A percentile compares a stretch with the other conserved stretches of the same genome.
phyloP scores from a whole-genome alignment of 2,113 vertebrate genomes.

The Oryctolagus cuniculus region mOryCun1.1 NC_091449.1:16072501-16073000 shows the following conservation, averaged over 20 bases:
- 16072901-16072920: not conserved
- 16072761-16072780: not conserved
- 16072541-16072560: constrained; percentile 91
- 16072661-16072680: constrained; percentile 94
- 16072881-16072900: not conserved
- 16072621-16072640: not conserved
- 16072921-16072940: not conserved
- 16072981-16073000: constrained; percentile 77
- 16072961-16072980: not conserved
- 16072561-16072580: not conserved
- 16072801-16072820: not conserved
- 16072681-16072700: constrained; percentile 93
- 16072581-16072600: accelerated
- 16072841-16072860: not conserved
- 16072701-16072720: constrained; percentile 93
- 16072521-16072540: constrained; percentile 95
- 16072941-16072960: too few species aligned
- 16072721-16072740: constrained; percentile 94
- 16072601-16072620: not conserved
- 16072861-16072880: not conserved
- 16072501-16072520: constrained; percentile 97
- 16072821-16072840: not conserved
- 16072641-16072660: constrained; percentile 86
- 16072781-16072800: not conserved
- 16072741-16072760: constrained; percentile 59